These are phyloP conservation scores for Eleginops maclovinus DNA, from an alignment of 2,113 vertebrate species.

Conservation along the genomic window DNA sequence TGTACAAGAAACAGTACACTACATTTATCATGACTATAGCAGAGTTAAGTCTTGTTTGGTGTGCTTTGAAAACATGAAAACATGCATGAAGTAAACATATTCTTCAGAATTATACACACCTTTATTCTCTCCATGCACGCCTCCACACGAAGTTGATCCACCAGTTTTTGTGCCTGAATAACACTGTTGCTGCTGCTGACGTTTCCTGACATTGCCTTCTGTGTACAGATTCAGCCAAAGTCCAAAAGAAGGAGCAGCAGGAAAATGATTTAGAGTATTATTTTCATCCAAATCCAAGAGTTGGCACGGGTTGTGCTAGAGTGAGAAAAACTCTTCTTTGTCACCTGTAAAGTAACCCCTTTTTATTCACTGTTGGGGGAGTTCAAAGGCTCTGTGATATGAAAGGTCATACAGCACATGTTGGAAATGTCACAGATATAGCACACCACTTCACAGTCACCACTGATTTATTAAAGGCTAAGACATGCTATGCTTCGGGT, in stretches of 20 bases:
- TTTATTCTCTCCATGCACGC: constrained; percentile 84
- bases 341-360: constrained; percentile 30
- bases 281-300: constrained; percentile 19
- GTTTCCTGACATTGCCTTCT: constrained; percentile 75
- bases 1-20: too few species aligned
- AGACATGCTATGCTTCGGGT: not conserved
- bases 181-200: constrained; percentile 84
- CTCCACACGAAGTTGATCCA: constrained; percentile 87
- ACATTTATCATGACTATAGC: too few species aligned
- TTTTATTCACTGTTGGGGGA: constrained; percentile 40
- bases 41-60: too few species aligned
- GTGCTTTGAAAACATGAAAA: too few species aligned
- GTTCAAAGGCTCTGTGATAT: constrained; percentile 80
- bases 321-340: constrained; percentile 37
- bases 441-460: constrained; percentile 56
- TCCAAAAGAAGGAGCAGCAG: not conserved
- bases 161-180: constrained; percentile 81
- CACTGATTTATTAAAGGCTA: constrained; percentile 11
- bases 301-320: not conserved
- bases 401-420: constrained; percentile 64
- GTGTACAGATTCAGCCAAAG: not conserved
- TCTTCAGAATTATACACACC: constrained; percentile 73
- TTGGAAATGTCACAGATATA: constrained; percentile 81
- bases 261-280: not conserved
- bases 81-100: not conserved